These are phyloP conservation scores for Megaleporinus macrocephalus DNA, from an alignment of 2,113 vertebrate species.

Conservation along the genomic window DNA sequence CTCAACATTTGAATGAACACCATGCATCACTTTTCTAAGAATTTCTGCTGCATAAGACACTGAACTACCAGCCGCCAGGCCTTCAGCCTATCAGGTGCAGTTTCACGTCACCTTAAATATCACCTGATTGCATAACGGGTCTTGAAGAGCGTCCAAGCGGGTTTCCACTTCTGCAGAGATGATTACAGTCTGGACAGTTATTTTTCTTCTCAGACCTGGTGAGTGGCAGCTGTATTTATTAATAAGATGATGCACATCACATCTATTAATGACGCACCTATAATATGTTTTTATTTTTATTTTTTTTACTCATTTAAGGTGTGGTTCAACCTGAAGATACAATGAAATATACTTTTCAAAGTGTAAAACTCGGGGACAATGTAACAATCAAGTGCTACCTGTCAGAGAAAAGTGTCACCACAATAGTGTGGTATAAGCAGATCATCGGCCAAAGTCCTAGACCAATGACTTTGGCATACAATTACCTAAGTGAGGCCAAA, in stretches of 20 bases:
- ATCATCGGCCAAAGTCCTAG: not conserved
- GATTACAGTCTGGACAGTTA: not conserved
- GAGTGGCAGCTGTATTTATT: not conserved
- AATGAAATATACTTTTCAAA: not conserved
- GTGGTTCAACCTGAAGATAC: not conserved
- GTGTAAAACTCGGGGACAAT: not conserved
- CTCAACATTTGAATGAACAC: not conserved
- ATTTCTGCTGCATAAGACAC: not conserved
- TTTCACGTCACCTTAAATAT: not conserved
- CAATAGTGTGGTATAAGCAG: conserved; percentile 32
- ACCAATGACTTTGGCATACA: not conserved
- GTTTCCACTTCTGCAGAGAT: not conserved
- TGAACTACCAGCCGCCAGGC: not conserved
- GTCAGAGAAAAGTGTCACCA: not conserved
- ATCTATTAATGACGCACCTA: not conserved
- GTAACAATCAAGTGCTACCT: conserved; percentile 12
- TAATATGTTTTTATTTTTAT: not conserved
- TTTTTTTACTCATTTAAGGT: not conserved
- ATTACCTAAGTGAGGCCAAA: not conserved
- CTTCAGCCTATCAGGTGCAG: not conserved
- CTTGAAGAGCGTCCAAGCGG: not conserved
- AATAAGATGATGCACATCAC: too few species aligned
- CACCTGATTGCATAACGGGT: not conserved
- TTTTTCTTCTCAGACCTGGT: not conserved
- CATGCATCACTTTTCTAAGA: not conserved